A percentile compares a stretch with the other conserved stretches of the same genome.
Conservation (phyloP, 1,140 invertebrate genomes). For the Hyphantria cunea region DNA sequence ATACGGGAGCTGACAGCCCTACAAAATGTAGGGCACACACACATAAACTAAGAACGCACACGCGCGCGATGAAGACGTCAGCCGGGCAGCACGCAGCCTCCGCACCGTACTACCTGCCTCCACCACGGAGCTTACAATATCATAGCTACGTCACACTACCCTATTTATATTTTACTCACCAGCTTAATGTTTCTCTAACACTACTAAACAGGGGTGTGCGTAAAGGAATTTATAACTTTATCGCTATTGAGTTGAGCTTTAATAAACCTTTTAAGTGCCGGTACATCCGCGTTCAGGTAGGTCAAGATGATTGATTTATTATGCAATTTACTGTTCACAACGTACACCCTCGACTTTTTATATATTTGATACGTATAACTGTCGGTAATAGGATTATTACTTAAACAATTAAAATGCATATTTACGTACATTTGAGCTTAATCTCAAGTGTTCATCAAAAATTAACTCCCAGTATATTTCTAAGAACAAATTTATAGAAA, state of each 20-base stretch:
- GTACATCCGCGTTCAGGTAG: slow-evolving; percentile 21
- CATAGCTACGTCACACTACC: slow-evolving; percentile 19
- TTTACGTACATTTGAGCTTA: too few species aligned
- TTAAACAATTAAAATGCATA: too few species aligned
- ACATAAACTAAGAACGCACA: slow-evolving; percentile 38
- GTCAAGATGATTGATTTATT: slow-evolving; percentile 21
- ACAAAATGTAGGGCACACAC: slow-evolving; percentile 54
- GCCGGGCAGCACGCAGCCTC: slow-evolving; percentile 32
- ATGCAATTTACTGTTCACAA: too few species aligned
- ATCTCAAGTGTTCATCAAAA: too few species aligned
- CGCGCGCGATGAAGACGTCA: slow-evolving; percentile 31
- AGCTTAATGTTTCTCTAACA: slow-evolving; percentile 30
- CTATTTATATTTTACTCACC: slow-evolving; percentile 37
- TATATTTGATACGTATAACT: too few species aligned
- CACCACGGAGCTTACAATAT: slow-evolving; percentile 21
- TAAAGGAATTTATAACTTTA: slow-evolving; percentile 36
- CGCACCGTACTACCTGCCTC: slow-evolving; percentile 35
- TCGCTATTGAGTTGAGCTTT: slow-evolving; percentile 22
- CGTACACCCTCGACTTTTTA: too few species aligned
- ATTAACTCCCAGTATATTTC: too few species aligned
- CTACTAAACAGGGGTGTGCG: slow-evolving; percentile 32
- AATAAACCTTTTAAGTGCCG: slow-evolving; percentile 27
- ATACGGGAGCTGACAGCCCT: slow-evolving; percentile 38
- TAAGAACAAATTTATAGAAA: too few species aligned
- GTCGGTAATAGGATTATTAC: too few species aligned